Evolutionary conservation across 2,888 invertebrate species (phyloP).

Genomic region (Caenorhabditis doughertyi): DNA sequence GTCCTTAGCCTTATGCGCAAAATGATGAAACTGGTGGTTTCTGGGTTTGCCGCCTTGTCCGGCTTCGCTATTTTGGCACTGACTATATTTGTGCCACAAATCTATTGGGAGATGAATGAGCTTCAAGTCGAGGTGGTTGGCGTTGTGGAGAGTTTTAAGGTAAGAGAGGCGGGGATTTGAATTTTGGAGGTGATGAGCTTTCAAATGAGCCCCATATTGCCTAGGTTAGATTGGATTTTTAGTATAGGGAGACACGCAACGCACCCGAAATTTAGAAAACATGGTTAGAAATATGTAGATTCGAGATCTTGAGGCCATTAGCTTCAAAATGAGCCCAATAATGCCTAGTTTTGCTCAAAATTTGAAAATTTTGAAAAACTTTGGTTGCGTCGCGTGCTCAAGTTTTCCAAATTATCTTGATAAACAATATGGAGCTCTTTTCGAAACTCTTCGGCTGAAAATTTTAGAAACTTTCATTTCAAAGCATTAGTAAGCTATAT

Average conservation of each 20-base stretch:
- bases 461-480: no score
- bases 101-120: constrained; percentile 68
- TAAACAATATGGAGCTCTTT: no score
- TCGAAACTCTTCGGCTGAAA: no score
- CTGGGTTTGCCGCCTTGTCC: constrained; percentile 47
- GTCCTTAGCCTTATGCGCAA: not conserved
- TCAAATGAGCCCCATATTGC: not conserved
- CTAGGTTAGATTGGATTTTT: not conserved
- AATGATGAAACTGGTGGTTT: constrained; percentile 42
- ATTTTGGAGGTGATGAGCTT: not conserved
- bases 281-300: no score
- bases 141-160: constrained; percentile 70
- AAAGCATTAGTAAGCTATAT: no score
- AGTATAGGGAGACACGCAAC: not conserved
- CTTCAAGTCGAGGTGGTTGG: constrained; percentile 64
- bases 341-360: not conserved
- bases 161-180: constrained; percentile 8
- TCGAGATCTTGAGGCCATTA: not conserved
- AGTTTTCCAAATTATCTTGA: no score
- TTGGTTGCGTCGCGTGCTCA: not conserved
- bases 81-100: constrained; percentile 63
- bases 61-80: constrained; percentile 55
- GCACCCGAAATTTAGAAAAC: no score
- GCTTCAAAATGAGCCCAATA: constrained; percentile 21
- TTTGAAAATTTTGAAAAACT: not conserved